A percentile compares a stretch with the other conserved stretches of the same genome.
phyloP scores from a whole-genome alignment of 2,888 invertebrate species.

The Agrenia bidenticulata region DNA sequence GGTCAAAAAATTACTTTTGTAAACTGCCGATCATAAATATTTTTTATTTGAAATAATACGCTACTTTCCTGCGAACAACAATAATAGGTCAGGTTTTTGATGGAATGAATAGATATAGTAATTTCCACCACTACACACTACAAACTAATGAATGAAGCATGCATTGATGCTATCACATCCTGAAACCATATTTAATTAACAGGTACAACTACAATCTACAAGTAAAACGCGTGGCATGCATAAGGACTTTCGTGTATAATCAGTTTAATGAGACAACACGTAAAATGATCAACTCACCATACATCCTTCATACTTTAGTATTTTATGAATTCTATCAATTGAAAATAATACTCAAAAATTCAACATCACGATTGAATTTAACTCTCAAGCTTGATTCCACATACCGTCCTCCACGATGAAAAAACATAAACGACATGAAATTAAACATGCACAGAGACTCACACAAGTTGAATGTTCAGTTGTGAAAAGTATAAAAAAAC shows the following conservation, averaged over 20 bases:
- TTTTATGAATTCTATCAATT: too few relatives aligned
- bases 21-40: too few relatives aligned
- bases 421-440: not conserved
- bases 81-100: not conserved
- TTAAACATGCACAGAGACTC: too few relatives aligned
- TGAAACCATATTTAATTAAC: conserved; percentile 1
- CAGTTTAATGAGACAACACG: not conserved
- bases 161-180: not conserved
- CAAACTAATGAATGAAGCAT: too few relatives aligned
- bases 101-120: not conserved
- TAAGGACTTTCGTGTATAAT: not conserved
- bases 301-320: not conserved
- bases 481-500: too few relatives aligned
- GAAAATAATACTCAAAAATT: too few relatives aligned
- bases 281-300: not conserved
- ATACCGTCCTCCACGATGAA: not conserved
- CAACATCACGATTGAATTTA: too few relatives aligned
- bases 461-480: too few relatives aligned
- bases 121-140: too few relatives aligned
- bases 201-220: not conserved
- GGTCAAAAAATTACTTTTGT: too few relatives aligned
- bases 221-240: not conserved
- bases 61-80: too few relatives aligned
- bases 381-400: not conserved
- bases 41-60: too few relatives aligned